phyloP scores from a whole-genome alignment of 2,888 invertebrate species.

The Carabus problematicus region DNA sequence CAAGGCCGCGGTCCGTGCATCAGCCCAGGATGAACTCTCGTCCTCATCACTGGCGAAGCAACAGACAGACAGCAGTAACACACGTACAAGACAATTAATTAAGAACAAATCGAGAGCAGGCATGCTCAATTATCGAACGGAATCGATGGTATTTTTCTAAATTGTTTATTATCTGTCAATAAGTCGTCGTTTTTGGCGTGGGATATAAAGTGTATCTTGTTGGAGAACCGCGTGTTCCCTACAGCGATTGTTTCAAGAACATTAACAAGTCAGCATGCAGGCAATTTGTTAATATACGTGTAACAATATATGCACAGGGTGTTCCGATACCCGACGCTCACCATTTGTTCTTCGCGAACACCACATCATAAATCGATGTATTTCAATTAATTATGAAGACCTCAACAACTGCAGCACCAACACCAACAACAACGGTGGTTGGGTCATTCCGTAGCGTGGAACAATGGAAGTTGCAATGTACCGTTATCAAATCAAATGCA shows the following conservation, averaged over 20 bases:
- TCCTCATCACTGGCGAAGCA: slow-evolving; percentile 3
- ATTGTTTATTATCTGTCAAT: slow-evolving; percentile 40
- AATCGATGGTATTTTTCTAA: slow-evolving; percentile 26
- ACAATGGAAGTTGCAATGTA: no score
- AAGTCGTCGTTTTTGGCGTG: slow-evolving; percentile 30
- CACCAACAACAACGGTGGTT: neutral
- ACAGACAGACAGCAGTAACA: neutral
- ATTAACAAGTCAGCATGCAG: slow-evolving; percentile 38
- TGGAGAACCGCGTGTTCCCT: slow-evolving; percentile 27
- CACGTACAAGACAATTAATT: slow-evolving; percentile 33
- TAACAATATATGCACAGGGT: slow-evolving; percentile 32
- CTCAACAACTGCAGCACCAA: neutral
- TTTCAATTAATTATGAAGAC: no score
- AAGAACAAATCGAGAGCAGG: slow-evolving; percentile 31
- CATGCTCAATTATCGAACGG: slow-evolving; percentile 24
- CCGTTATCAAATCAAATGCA: no score
- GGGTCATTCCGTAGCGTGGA: neutral
- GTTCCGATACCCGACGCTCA: slow-evolving; percentile 2
- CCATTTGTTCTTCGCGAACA: no score
- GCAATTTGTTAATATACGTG: slow-evolving; percentile 41
- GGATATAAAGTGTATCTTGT: slow-evolving; percentile 29
- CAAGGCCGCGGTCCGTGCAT: no score
- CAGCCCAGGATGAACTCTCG: neutral
- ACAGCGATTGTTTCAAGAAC: slow-evolving; percentile 33
- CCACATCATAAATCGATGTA: no score